Conservation (phyloP, 2,888 invertebrate species). For the Scaptomyza parva region DNA sequence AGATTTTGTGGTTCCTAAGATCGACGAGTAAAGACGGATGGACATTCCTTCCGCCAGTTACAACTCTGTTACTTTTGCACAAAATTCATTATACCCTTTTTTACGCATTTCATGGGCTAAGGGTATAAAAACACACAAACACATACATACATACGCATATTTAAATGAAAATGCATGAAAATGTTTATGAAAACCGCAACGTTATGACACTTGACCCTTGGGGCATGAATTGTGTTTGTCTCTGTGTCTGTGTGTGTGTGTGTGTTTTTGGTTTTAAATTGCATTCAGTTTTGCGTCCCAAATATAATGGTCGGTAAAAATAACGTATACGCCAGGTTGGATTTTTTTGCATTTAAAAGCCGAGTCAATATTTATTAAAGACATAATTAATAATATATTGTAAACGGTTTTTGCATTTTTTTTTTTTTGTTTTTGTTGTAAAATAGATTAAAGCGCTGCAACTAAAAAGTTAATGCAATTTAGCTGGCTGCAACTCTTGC, state of each 20-base stretch:
- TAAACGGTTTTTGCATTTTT: conserved; percentile 30
- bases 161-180: conserved; percentile 32
- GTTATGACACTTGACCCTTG: conserved; percentile 17
- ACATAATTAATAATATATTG: conserved; percentile 70
- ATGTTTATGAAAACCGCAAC: conserved; percentile 52
- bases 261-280: conserved; percentile 22
- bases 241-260: too few relatives aligned
- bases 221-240: conserved; percentile 4
- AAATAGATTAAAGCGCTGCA: conserved; percentile 62
- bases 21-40: too few relatives aligned
- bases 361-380: conserved; percentile 70
- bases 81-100: too few relatives aligned
- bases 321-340: conserved; percentile 49
- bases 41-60: too few relatives aligned
- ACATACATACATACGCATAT: conserved; percentile 14
- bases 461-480: conserved; percentile 63
- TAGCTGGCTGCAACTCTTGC: conserved; percentile 33
- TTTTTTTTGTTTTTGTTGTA: too few relatives aligned
- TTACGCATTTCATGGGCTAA: too few relatives aligned
- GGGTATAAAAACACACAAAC: too few relatives aligned
- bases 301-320: conserved; percentile 36
- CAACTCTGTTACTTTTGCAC: too few relatives aligned
- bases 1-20: too few relatives aligned
- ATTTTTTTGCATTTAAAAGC: conserved; percentile 50
- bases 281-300: conserved; percentile 34